Evolutionary conservation across 2,797 vertebrate species (phyloP).

Genomic region (Muscicapa comitata): DNA sequence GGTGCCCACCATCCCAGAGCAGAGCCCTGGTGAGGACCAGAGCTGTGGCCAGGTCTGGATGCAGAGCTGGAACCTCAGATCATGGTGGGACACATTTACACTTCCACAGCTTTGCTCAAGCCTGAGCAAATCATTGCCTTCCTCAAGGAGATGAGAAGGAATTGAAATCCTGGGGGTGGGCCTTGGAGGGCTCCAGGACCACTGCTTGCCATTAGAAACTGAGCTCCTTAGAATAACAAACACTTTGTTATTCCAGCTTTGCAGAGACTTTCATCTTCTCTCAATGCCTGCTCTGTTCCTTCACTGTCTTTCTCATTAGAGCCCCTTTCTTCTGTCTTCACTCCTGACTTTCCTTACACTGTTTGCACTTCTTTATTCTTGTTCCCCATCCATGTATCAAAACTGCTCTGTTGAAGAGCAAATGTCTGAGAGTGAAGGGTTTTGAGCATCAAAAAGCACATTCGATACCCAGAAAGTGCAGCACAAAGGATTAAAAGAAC

Average conservation of each 20-base stretch:
- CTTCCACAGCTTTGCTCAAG: not conserved
- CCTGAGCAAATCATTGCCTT: not conserved
- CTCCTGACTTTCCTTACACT: constrained; percentile 11
- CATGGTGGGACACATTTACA: rapidly evolving
- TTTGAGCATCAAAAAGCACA: constrained; percentile 5
- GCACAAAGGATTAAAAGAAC: constrained; percentile 65
- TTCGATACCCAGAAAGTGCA: not conserved
- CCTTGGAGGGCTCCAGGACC: not conserved
- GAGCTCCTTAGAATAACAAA: not conserved
- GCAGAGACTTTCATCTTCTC: not conserved
- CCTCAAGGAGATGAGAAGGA: not conserved
- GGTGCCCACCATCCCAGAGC: not conserved
- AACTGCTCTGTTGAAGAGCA: constrained; percentile 52
- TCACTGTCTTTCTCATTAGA: constrained; percentile 32
- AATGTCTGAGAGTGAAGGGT: not conserved
- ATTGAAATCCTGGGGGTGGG: not conserved
- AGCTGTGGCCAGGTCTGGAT: not conserved
- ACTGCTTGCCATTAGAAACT: not conserved
- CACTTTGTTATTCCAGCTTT: not conserved
- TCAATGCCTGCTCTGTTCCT: not conserved
- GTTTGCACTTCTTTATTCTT: constrained; percentile 50
- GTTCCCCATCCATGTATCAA: constrained; percentile 11
- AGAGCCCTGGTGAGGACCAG: not conserved
- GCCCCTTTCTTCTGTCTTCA: constrained; percentile 13
- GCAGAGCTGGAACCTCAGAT: not conserved